A percentile compares a stretch with the other conserved stretches of the same genome.
Conservation (phyloP, 1,140 invertebrate genomes). For the Oedothorax gibbosus region DNA sequence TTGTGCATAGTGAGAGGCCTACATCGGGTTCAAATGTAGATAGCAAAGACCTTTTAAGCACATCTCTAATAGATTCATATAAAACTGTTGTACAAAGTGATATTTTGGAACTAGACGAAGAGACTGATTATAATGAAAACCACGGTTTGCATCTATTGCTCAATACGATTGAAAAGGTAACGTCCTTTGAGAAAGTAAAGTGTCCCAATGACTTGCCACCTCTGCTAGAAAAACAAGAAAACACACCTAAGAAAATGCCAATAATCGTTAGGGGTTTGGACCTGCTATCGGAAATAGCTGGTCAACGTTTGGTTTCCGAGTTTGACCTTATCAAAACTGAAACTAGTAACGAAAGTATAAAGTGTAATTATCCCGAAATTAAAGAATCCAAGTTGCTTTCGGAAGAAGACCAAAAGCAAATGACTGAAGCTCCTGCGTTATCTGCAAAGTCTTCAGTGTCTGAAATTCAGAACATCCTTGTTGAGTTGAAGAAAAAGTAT, state of each 20-base stretch:
- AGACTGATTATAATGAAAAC: conserved; percentile 26
- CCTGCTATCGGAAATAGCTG: conserved; percentile 44
- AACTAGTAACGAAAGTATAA: background rate
- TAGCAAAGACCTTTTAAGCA: too few species aligned
- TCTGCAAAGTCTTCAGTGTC: conserved; percentile 71
- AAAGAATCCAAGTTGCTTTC: conserved; percentile 12
- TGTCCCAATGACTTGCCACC: background rate
- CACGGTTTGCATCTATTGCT: conserved; percentile 34
- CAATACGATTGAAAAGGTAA: conserved; percentile 47
- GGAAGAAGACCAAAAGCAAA: conserved; percentile 15
- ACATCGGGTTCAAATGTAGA: too few species aligned
- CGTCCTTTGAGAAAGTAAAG: conserved; percentile 25
- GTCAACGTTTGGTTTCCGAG: conserved; percentile 33
- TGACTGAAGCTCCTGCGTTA: background rate
- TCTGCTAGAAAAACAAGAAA: background rate
- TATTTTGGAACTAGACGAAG: background rate
- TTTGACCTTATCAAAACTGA: conserved; percentile 36
- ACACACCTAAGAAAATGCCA: background rate
- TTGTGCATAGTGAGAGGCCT: too few species aligned
- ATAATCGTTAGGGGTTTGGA: conserved; percentile 20
- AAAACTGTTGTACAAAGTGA: too few species aligned
- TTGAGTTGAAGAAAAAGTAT: conserved; percentile 83
- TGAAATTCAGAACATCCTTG: conserved; percentile 82
- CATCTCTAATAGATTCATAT: too few species aligned
- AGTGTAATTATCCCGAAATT: conserved; percentile 42